These are phyloP conservation scores for Lemur catta DNA, from an alignment of 2,797 vertebrate genomes.

Conservation along the genomic window DNA sequence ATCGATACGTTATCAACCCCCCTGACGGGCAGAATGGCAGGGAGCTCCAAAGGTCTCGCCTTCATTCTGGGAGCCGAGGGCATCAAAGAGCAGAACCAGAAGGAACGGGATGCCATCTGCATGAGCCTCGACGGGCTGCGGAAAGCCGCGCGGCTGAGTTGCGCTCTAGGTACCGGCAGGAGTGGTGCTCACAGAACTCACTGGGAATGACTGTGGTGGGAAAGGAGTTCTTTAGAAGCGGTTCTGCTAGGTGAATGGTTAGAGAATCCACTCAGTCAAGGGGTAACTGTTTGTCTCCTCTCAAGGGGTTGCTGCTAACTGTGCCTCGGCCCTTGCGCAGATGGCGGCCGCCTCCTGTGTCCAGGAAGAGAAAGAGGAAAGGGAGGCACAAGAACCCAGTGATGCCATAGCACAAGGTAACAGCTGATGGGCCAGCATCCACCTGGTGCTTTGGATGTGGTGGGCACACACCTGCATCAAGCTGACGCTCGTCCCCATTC, in stretches of 20 bases:
- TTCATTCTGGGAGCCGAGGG: constrained; percentile 96
- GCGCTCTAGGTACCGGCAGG: constrained; percentile 89
- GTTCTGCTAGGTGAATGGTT: background rate
- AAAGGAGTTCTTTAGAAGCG: background rate
- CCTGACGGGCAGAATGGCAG: constrained; percentile 94
- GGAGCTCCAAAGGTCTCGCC: constrained; percentile 93
- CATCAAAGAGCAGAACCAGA: constrained; percentile 94
- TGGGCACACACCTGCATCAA: background rate
- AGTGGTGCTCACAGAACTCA: background rate
- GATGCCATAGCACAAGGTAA: constrained; percentile 95
- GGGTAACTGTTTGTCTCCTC: constrained; percentile 38
- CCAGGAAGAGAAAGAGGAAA: constrained; percentile 95
- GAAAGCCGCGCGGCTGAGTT: constrained; percentile 95
- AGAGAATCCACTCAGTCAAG: background rate
- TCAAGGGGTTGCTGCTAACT: constrained; percentile 96
- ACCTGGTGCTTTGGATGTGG: fast-evolving
- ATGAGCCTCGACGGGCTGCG: constrained; percentile 95
- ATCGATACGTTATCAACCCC: constrained; percentile 96
- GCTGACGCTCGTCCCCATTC: fast-evolving
- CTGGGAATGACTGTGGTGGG: background rate
- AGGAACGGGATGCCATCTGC: constrained; percentile 95
- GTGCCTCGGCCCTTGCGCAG: constrained; percentile 96
- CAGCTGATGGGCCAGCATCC: background rate
- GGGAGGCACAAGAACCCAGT: constrained; percentile 88
- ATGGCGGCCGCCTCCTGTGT: constrained; percentile 98